These are phyloP conservation scores for Drosophila mayaguana DNA, from an alignment of 2,888 invertebrate species.

Conservation along the genomic window DNA sequence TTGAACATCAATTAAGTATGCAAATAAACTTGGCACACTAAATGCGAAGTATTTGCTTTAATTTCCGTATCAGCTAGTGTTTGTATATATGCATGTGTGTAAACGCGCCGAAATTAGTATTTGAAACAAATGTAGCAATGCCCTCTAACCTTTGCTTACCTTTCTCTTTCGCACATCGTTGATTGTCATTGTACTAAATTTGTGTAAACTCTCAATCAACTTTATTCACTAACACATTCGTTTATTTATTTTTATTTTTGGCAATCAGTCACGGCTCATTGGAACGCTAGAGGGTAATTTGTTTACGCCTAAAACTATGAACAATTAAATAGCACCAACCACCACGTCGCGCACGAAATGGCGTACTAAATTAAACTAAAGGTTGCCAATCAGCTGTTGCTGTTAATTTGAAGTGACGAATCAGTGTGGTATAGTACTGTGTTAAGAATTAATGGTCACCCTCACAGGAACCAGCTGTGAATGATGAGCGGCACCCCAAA, in stretches of 20 bases:
- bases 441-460: constrained; percentile 25
- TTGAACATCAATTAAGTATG: constrained; percentile 21
- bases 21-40: constrained; percentile 58
- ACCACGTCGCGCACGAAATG: constrained; percentile 56
- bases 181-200: constrained; percentile 64
- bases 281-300: constrained; percentile 7
- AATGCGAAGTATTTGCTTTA: constrained; percentile 5
- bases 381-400: constrained; percentile 43
- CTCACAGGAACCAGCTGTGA: background rate
- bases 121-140: constrained; percentile 37
- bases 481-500: background rate
- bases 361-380: constrained; percentile 62
- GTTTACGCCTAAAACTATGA: constrained; percentile 13
- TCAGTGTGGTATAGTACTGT: constrained; percentile 8
- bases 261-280: constrained; percentile 24
- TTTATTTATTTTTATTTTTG: constrained; percentile 11
- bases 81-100: background rate
- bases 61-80: constrained; percentile 34
- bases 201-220: constrained; percentile 17
- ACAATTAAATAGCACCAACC: constrained; percentile 12
- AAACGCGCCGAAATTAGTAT: constrained; percentile 34
- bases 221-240: constrained; percentile 35
- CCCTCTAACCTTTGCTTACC: constrained; percentile 74
- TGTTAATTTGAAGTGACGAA: constrained; percentile 13
- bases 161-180: constrained; percentile 82